Percentiles rank a stretch among this genome's conserved stretches.
Evolutionary conservation across 2,113 vertebrate genomes (phyloP).

Genomic region (Nerophis ophidion): DNA sequence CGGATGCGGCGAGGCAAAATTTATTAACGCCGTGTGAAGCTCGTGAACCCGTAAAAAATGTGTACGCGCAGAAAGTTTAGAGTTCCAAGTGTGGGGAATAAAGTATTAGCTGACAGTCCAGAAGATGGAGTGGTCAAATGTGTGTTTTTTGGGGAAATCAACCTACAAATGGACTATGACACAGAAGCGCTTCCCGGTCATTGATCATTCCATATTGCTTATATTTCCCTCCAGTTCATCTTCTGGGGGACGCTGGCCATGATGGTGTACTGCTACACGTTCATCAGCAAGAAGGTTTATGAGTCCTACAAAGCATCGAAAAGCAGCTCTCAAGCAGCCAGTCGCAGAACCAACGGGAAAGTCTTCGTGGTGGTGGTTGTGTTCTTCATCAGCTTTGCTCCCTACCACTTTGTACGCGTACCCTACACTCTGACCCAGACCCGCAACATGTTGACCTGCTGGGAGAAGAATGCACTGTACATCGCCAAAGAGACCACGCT

Average conservation of each 20-base stretch:
- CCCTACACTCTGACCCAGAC: conserved; percentile 75
- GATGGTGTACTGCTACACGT: conserved; percentile 72
- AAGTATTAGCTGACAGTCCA: too few species aligned
- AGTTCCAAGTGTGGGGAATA: too few species aligned
- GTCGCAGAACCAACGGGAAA: conserved; percentile 62
- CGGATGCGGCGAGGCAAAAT: too few species aligned
- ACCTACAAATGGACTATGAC: too few species aligned
- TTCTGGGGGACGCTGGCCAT: conserved; percentile 69
- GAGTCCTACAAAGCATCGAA: conserved; percentile 70
- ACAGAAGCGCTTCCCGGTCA: too few species aligned
- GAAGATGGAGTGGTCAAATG: too few species aligned
- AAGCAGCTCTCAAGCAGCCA: conserved; percentile 50
- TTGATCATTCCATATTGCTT: not conserved
- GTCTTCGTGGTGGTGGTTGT: conserved; percentile 74
- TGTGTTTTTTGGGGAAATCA: too few species aligned
- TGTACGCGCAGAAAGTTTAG: too few species aligned
- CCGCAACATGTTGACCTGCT: conserved; percentile 39
- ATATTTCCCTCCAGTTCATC: conserved; percentile 53
- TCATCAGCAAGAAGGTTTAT: conserved; percentile 75
- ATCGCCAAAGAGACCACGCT: conserved; percentile 70
- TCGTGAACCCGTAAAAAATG: too few species aligned
- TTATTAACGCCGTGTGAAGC: too few species aligned
- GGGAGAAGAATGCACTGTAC: conserved; percentile 57
- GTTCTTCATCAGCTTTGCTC: conserved; percentile 73
- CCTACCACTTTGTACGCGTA: conserved; percentile 65